Percentiles rank a stretch among this genome's conserved stretches.
These are phyloP conservation scores for Cheilosia vernalis DNA, from an alignment of 2,888 invertebrate genomes.

Conservation along the genomic window DNA sequence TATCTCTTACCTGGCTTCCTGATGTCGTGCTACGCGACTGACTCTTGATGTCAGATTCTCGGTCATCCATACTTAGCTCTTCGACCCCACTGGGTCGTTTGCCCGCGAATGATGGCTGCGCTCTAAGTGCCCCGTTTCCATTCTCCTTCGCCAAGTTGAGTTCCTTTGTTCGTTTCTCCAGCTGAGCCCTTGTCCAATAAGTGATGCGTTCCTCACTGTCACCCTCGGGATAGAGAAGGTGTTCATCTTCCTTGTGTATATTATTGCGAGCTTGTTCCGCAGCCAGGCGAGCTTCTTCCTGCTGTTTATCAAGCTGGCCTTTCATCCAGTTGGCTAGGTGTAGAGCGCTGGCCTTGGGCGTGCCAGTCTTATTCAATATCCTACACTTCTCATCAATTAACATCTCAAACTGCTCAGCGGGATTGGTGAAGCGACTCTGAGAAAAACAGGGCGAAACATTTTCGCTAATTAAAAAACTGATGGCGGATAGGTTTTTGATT, in stretches of 20 bases:
- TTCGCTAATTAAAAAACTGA: neutral
- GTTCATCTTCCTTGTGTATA: conserved; percentile 82
- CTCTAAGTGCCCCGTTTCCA: conserved; percentile 80
- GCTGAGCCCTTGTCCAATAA: conserved; percentile 89
- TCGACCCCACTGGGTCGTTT: conserved; percentile 83
- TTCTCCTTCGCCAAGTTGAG: conserved; percentile 86
- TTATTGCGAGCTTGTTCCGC: conserved; percentile 80
- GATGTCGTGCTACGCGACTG: conserved; percentile 91
- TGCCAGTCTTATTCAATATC: conserved; percentile 86
- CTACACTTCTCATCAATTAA: conserved; percentile 87
- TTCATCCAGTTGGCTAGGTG: conserved; percentile 93
- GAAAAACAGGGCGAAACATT: conserved; percentile 7
- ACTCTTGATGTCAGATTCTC: conserved; percentile 85
- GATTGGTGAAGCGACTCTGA: conserved; percentile 76
- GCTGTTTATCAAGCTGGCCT: conserved; percentile 87
- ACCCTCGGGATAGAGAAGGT: conserved; percentile 79
- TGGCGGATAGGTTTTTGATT: conserved; percentile 67
- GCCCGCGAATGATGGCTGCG: conserved; percentile 78
- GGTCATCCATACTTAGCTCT: conserved; percentile 84
- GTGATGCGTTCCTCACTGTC: conserved; percentile 82
- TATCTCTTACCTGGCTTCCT: conserved; percentile 88
- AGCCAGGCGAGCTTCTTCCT: conserved; percentile 82
- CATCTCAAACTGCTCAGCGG: conserved; percentile 85
- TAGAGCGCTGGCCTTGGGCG: conserved; percentile 88
- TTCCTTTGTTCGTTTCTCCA: conserved; percentile 88